phyloP scores from a whole-genome alignment of 2,797 vertebrate species.

The Cynopterus sphinx region DNA sequence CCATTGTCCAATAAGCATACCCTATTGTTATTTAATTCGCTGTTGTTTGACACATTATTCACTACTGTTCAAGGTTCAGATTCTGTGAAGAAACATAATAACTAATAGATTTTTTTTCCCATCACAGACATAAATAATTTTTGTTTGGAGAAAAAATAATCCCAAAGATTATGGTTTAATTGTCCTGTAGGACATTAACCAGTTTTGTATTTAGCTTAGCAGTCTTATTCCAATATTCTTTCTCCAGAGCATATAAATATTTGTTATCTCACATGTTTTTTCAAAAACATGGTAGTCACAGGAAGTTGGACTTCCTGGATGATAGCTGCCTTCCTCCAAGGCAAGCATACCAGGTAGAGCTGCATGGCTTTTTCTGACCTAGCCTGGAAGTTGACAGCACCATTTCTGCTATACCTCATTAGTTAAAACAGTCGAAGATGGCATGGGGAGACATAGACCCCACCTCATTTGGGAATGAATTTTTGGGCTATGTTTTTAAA shows the following conservation, averaged over 20 bases:
- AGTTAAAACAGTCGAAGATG: not conserved
- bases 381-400: not conserved
- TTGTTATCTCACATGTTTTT: not conserved
- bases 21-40: conserved; percentile 16
- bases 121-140: conserved; percentile 19
- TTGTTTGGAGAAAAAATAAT: conserved; percentile 39
- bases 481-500: not conserved
- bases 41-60: conserved; percentile 20
- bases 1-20: not conserved
- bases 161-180: not conserved
- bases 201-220: not conserved
- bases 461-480: not conserved
- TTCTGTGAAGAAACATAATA: not conserved
- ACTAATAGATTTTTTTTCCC: not conserved
- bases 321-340: not conserved
- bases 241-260: not conserved
- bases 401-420: not conserved
- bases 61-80: conserved; percentile 7
- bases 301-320: not conserved
- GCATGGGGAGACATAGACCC: not conserved
- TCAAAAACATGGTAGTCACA: not conserved
- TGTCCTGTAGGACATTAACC: not conserved
- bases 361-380: not conserved
- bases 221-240: not conserved
- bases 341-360: not conserved